These are phyloP conservation scores for Scarus forsteni DNA, from an alignment of 2,797 vertebrate species.

Conservation along the genomic window DNA sequence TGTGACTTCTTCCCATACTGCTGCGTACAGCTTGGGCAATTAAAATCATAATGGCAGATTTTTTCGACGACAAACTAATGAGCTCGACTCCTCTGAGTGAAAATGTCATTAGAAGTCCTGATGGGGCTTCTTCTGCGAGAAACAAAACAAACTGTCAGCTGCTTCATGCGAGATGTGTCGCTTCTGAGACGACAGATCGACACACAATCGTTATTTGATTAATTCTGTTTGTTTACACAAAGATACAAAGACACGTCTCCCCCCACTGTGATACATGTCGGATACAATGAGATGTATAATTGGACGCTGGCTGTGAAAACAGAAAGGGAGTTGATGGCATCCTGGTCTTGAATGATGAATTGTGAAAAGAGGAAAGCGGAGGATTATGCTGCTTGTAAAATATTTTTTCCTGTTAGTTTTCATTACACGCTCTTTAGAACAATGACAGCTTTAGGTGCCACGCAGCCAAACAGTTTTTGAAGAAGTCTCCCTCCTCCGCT, in stretches of 20 bases:
- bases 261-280: constrained; percentile 41
- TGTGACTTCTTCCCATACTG: constrained; percentile 62
- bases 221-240: constrained; percentile 75
- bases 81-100: constrained; percentile 76
- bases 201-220: constrained; percentile 72
- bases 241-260: constrained; percentile 55
- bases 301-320: constrained; percentile 53
- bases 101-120: constrained; percentile 78
- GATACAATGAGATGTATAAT: constrained; percentile 56
- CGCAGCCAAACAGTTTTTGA: constrained; percentile 40
- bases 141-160: constrained; percentile 71
- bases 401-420: constrained; percentile 25
- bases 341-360: constrained; percentile 56
- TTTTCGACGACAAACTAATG: constrained; percentile 75
- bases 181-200: constrained; percentile 60
- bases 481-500: constrained; percentile 28
- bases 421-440: constrained; percentile 35
- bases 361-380: constrained; percentile 21
- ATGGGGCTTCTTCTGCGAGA: constrained; percentile 65
- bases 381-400: constrained; percentile 34
- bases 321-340: constrained; percentile 18
- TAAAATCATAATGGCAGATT: constrained; percentile 77
- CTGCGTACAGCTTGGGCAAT: constrained; percentile 67
- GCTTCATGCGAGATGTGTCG: constrained; percentile 59
- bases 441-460: constrained; percentile 32